phyloP scores from a whole-genome alignment of 2,888 invertebrate species.

The Rhyacophila evoluta region DNA sequence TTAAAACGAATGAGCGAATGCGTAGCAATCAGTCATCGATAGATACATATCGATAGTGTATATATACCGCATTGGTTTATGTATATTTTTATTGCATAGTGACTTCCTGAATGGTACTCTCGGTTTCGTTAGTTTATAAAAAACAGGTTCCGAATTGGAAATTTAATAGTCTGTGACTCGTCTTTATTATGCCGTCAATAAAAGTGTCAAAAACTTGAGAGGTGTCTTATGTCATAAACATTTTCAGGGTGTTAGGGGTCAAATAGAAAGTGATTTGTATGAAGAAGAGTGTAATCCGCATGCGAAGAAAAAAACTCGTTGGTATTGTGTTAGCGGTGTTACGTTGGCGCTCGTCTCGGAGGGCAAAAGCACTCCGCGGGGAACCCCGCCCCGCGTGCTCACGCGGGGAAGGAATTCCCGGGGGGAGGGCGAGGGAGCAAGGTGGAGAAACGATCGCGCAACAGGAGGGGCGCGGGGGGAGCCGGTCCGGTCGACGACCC shows the following conservation, averaged over 20 bases:
- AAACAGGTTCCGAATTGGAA: too few relatives aligned
- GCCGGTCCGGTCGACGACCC: slow-evolving; percentile 64
- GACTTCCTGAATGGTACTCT: too few relatives aligned
- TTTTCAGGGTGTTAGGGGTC: background rate
- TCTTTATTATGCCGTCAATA: too few relatives aligned
- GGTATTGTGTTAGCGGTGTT: background rate
- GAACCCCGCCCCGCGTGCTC: slow-evolving; percentile 56
- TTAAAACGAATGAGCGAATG: too few relatives aligned
- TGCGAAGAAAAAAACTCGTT: background rate
- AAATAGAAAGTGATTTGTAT: background rate
- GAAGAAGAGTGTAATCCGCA: background rate
- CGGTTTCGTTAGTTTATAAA: too few relatives aligned
- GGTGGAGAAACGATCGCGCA: slow-evolving; percentile 8
- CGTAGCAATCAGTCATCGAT: too few relatives aligned
- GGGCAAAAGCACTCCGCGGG: slow-evolving; percentile 16
- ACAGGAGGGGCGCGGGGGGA: slow-evolving; percentile 35
- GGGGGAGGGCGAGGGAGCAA: slow-evolving; percentile 36
- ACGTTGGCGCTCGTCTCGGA: background rate
- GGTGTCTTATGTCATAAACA: background rate
- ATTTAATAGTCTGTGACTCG: too few relatives aligned
- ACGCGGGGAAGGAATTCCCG: slow-evolving; percentile 51
- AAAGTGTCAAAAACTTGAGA: too few relatives aligned
- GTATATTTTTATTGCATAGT: too few relatives aligned
- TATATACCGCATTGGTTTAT: too few relatives aligned
- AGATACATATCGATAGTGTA: too few relatives aligned